These are phyloP conservation scores for Molorchus minor DNA, from an alignment of 2,888 invertebrate species.

Conservation along the genomic window DNA sequence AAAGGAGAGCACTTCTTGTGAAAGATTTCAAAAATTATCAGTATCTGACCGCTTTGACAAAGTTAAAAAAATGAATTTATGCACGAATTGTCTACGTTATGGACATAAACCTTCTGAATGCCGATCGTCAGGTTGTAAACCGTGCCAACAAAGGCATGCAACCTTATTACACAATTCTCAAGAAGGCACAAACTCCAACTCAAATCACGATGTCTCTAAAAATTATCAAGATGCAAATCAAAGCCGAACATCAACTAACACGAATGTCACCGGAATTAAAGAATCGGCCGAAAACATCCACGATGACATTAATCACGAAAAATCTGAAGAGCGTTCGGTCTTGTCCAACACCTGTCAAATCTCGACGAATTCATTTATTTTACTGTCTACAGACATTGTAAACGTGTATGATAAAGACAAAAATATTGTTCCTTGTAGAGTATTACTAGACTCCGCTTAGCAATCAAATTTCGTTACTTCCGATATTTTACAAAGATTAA, in stretches of 20 bases:
- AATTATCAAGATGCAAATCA: neutral
- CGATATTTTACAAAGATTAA: slow-evolving; percentile 15
- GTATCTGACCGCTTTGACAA: slow-evolving; percentile 24
- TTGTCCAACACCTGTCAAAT: neutral
- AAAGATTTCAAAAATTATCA: slow-evolving; percentile 32
- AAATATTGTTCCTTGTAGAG: neutral
- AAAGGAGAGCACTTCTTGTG: slow-evolving; percentile 23
- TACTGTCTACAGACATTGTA: neutral
- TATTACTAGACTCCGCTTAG: slow-evolving; percentile 13
- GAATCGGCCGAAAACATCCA: neutral
- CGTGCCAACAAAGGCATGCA: slow-evolving; percentile 29
- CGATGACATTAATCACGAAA: neutral
- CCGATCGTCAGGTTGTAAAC: slow-evolving; percentile 29
- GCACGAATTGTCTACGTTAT: slow-evolving; percentile 36
- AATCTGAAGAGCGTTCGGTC: neutral
- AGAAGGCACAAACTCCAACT: neutral
- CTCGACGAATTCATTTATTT: neutral
- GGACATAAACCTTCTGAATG: slow-evolving; percentile 34
- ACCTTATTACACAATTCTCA: slow-evolving; percentile 10
- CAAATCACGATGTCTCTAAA: neutral
- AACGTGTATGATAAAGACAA: slow-evolving; percentile 6
- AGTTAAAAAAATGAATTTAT: slow-evolving; percentile 33
- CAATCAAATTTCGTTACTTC: slow-evolving; percentile 8
- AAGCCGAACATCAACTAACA: neutral
- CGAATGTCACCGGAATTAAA: neutral